A percentile compares a stretch with the other conserved stretches of the same genome.
These are phyloP conservation scores for Bradysia coprophila DNA, from an alignment of 1,140 invertebrate species.

Conservation along the genomic window DNA sequence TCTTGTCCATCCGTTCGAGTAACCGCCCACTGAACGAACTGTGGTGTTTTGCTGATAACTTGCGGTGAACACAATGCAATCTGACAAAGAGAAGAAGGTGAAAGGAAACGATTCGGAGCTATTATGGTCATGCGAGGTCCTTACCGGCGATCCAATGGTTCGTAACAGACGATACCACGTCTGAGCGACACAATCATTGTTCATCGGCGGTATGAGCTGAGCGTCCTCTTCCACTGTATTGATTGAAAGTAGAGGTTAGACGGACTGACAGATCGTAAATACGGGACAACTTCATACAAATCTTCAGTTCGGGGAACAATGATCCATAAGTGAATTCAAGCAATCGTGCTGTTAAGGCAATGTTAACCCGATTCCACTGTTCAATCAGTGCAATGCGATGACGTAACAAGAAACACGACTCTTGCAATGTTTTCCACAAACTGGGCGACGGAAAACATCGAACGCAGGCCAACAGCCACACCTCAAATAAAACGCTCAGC, in stretches of 20 bases:
- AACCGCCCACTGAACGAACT: constrained; percentile 59
- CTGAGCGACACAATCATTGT: constrained; percentile 75
- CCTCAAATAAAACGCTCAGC: constrained; percentile 82
- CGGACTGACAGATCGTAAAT: not conserved
- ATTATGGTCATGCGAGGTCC: too few relatives aligned
- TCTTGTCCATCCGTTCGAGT: constrained; percentile 55
- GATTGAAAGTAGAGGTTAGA: not conserved
- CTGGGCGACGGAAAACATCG: constrained; percentile 78
- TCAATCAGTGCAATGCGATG: constrained; percentile 81
- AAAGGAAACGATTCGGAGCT: too few relatives aligned
- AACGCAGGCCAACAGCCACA: constrained; percentile 84
- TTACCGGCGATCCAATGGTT: constrained; percentile 83
- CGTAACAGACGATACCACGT: constrained; percentile 89
- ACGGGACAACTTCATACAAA: constrained; percentile 33
- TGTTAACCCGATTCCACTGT: constrained; percentile 89
- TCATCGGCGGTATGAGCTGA: constrained; percentile 69
- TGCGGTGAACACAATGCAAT: constrained; percentile 77
- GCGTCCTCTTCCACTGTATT: constrained; percentile 63
- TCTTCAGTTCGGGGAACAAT: constrained; percentile 67
- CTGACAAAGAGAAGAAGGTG: too few relatives aligned
- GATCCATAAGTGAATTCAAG: constrained; percentile 79
- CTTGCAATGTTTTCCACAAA: constrained; percentile 87
- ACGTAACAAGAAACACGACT: constrained; percentile 82
- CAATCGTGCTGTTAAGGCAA: constrained; percentile 68
- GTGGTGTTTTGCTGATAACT: constrained; percentile 68